A percentile compares a stretch with the other conserved stretches of the same genome.
Evolutionary conservation across 1,140 invertebrate species (phyloP).

Genomic region (Eupeodes corollae): DNA sequence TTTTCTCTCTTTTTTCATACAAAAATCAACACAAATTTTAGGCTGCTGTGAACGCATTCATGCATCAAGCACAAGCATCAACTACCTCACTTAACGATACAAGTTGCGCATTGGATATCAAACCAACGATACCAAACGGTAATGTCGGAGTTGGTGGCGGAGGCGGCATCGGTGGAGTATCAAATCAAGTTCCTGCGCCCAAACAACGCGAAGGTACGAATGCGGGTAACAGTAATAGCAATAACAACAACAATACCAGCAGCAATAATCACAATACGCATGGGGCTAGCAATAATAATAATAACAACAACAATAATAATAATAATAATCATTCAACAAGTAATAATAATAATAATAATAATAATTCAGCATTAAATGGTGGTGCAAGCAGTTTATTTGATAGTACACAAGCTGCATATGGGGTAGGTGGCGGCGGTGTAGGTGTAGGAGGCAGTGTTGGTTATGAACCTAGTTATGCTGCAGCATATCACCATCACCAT

Average conservation of each 20-base stretch:
- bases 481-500: neutral
- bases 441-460: constrained; percentile 3
- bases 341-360: constrained; percentile 31
- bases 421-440: neutral
- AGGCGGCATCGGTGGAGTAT: constrained; percentile 18
- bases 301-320: constrained; percentile 14
- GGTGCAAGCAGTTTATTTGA: neutral
- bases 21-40: constrained; percentile 2
- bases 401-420: neutral
- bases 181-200: constrained; percentile 35
- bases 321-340: constrained; percentile 11
- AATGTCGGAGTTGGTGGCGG: constrained; percentile 21
- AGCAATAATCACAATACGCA: constrained; percentile 11
- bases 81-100: constrained; percentile 37
- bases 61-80: constrained; percentile 39
- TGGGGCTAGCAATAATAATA: constrained; percentile 13
- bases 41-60: constrained; percentile 37
- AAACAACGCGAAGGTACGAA: constrained; percentile 71
- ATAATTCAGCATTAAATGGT: constrained; percentile 9
- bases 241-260: constrained; percentile 27
- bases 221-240: constrained; percentile 20
- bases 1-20: neutral
- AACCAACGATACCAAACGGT: constrained; percentile 53
- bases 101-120: constrained; percentile 58
- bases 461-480: constrained; percentile 7